These are phyloP conservation scores for Hydrolagus affinis DNA, from an alignment of 2,113 vertebrate species.

Conservation along the genomic window DNA sequence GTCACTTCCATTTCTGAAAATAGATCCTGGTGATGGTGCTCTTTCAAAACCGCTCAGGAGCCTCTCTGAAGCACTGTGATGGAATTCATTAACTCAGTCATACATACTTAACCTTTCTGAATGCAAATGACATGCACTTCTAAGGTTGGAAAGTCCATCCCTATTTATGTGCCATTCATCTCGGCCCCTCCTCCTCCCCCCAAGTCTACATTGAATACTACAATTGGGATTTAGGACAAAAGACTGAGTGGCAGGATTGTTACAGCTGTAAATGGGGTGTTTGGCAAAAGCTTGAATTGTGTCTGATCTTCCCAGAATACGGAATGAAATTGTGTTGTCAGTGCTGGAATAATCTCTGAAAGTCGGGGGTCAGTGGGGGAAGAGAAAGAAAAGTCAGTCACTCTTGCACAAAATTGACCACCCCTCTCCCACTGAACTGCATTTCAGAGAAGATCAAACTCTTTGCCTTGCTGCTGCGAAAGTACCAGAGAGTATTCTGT, in stretches of 20 bases:
- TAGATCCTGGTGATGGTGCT: not conserved
- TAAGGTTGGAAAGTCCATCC: not conserved
- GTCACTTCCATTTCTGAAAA: not conserved
- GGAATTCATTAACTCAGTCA: not conserved
- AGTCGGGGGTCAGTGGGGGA: not conserved
- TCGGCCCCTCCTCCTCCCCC: not conserved
- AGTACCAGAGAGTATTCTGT: no score
- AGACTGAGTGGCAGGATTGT: not conserved
- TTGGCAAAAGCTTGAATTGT: not conserved
- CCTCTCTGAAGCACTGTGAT: not conserved
- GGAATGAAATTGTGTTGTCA: not conserved
- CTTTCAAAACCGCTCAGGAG: not conserved
- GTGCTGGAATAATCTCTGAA: not conserved
- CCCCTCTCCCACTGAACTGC: no score
- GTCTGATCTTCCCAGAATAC: not conserved
- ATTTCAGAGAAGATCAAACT: no score
- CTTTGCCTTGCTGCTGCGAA: no score
- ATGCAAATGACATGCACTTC: not conserved
- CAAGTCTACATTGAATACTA: not conserved
- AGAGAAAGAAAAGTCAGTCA: no score
- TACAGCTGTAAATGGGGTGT: not conserved
- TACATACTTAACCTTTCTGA: conserved; percentile 15
- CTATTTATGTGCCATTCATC: not conserved
- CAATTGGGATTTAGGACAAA: not conserved
- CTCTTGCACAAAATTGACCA: not conserved